Evolutionary conservation across 1,140 invertebrate genomes (phyloP), one percentile per base, ranked within the genome.

Genomic region (Drosophila virilis): DNA sequence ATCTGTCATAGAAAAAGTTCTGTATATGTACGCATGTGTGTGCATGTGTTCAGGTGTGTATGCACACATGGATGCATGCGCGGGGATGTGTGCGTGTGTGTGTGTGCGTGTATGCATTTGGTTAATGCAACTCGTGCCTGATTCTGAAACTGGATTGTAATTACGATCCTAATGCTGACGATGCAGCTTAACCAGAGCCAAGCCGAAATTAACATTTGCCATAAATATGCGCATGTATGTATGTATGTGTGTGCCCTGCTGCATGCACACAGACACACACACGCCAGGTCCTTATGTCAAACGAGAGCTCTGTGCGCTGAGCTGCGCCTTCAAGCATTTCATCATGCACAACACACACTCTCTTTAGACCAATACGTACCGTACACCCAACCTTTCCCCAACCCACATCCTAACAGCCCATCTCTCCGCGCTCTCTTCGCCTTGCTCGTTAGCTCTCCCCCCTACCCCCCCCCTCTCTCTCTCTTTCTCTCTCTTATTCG

Each of bases 121-220:
- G 32, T 13, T 60, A 46, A 17, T 69, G 38, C 35, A 55, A 32
- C 52, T 45, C 12, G 22, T 28, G 22, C 51, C 12, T 17, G 67
- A 46, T 71, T 33, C 40, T 40, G 17, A 50, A 73, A 73, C 71
- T 66, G 52, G 65, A 60, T 74, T 69, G 40, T 54, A 50, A 69
- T 74, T 55, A 50, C 52, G 40, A 61, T 59, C 50, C 71, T 68
- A 73, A 72, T 66, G 69, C 46, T 50, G 52, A 13, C 50, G 43
- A 48, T 55, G 8, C 37, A 51, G 61, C 38, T 33, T 32, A 8
- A 54, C 17, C 58, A 38, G 54, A 17, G 28, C 28, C 57, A 13
- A 42, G n/a, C 37, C 15, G 58, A 50, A 37, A 65, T 10, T 37
- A 65, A 71, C 69, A 72, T 58, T 71, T 65, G 42, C 51, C 42